These are phyloP conservation scores for Calosoma granatense DNA, from an alignment of 1,140 invertebrate species.

Conservation along the genomic window DNA sequence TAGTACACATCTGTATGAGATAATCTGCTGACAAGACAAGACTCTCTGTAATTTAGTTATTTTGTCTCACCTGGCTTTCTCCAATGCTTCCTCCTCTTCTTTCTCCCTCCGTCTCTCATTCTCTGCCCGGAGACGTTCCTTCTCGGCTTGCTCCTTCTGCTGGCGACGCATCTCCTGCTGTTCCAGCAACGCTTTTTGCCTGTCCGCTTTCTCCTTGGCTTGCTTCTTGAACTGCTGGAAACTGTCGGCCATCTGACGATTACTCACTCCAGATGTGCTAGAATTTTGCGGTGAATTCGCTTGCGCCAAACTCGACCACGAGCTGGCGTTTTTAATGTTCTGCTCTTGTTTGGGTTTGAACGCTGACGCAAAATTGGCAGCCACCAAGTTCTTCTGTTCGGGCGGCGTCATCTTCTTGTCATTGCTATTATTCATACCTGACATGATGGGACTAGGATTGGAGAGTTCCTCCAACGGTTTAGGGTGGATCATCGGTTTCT, in stretches of 20 bases:
- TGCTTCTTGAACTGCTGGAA: slow-evolving; percentile 84
- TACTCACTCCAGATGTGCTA: slow-evolving; percentile 37
- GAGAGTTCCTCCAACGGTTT: slow-evolving; percentile 52
- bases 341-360: slow-evolving; percentile 58
- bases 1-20: neutral
- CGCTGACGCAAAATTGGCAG: slow-evolving; percentile 13
- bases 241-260: slow-evolving; percentile 53
- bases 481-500: slow-evolving; percentile 40
- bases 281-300: slow-evolving; percentile 60
- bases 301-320: slow-evolving; percentile 85
- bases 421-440: slow-evolving; percentile 3
- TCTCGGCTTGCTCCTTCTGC: slow-evolving; percentile 76
- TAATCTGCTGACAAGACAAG: neutral
- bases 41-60: neutral
- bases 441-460: slow-evolving; percentile 23
- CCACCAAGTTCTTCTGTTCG: slow-evolving; percentile 27
- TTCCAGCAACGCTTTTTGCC: slow-evolving; percentile 73
- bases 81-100: slow-evolving; percentile 70
- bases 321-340: slow-evolving; percentile 80
- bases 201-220: slow-evolving; percentile 88
- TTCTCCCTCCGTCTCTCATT: slow-evolving; percentile 64
- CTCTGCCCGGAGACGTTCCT: slow-evolving; percentile 67
- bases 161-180: slow-evolving; percentile 65
- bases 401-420: slow-evolving; percentile 37
- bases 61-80: slow-evolving; percentile 49